Evolutionary conservation across 2,797 vertebrate species (phyloP), one percentile per base, ranked within the genome.

Genomic region (Eidolon dupreanum): DNA sequence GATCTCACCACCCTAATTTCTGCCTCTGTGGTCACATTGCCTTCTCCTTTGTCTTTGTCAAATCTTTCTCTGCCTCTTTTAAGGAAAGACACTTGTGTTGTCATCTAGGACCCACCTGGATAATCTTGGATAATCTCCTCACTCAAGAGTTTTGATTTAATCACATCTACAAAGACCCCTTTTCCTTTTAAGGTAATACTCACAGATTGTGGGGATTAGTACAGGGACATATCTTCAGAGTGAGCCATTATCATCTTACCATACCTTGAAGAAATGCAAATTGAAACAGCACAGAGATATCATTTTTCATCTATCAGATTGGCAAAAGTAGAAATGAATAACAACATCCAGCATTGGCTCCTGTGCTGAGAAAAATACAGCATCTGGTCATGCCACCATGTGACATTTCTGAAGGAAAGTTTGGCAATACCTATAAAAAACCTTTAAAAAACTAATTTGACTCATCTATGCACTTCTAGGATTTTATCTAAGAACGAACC

Each of bases 291-390:
- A 28, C 2, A 51, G 93, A 93, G 59, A 43, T 33, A 78, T 6
- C 12, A 10, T 84, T 93, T 97, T 73, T 88, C 68, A 36, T 63
- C 92, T 90, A 90, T 96, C 90, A 82, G 96, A 93, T 90, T 93
- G 95, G 96, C 95, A 93, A 83, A 66, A 8, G 78, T 15, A 70
- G 78, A 55, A 55, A 70, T 57, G 26, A 93, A 26, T 26, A 38
- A 43, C 36, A 43, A 73, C 63, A 61, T 24, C 61, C 22, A 89
- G 81, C 38, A 19, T 9, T 95, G 95, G 82, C 36, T 15, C 41
- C 13, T 31, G 12, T 51, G 17, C 73, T 5, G 6, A 71, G 49
- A 90, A 88, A 11, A 68, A 36, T 26, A 10, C 15, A 43, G 78
- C 92, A 71, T n/a, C 22, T 77, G 73, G 38, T 74, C 15, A 1